Conservation (phyloP, 2,888 invertebrate genomes). For the Iselma pallidipennis region DNA sequence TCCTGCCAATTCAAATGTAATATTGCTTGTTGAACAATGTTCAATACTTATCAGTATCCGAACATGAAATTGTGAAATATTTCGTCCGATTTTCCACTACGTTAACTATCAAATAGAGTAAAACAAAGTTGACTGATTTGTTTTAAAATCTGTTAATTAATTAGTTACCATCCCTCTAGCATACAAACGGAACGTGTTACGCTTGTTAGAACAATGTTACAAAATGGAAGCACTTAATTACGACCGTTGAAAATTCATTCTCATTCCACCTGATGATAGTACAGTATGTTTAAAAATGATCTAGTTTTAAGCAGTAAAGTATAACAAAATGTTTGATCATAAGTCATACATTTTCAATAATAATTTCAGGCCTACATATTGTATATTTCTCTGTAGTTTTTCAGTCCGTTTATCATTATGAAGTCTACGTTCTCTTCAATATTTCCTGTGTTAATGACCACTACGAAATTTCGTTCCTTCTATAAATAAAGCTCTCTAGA, state of each 20-base stretch:
- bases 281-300: neutral
- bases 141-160: slow-evolving; percentile 18
- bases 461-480: too few species aligned
- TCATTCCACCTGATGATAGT: neutral
- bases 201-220: slow-evolving; percentile 18
- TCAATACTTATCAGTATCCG: neutral
- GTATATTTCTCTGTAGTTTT: too few species aligned
- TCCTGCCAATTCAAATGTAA: too few species aligned
- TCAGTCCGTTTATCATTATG: too few species aligned
- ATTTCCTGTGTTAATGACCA: too few species aligned
- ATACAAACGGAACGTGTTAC: slow-evolving; percentile 18
- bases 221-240: slow-evolving; percentile 23
- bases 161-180: slow-evolving; percentile 10
- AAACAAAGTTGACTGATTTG: slow-evolving; percentile 14
- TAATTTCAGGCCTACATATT: neutral
- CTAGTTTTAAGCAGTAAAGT: neutral
- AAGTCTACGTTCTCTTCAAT: too few species aligned
- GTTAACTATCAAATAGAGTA: neutral
- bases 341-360: neutral
- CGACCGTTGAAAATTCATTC: slow-evolving; percentile 5
- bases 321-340: neutral
- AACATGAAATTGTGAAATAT: neutral
- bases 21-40: neutral
- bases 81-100: neutral
- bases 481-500: neutral